phyloP scores from a whole-genome alignment of 2,797 vertebrate genomes.

The Chloroceryle amazona region DNA sequence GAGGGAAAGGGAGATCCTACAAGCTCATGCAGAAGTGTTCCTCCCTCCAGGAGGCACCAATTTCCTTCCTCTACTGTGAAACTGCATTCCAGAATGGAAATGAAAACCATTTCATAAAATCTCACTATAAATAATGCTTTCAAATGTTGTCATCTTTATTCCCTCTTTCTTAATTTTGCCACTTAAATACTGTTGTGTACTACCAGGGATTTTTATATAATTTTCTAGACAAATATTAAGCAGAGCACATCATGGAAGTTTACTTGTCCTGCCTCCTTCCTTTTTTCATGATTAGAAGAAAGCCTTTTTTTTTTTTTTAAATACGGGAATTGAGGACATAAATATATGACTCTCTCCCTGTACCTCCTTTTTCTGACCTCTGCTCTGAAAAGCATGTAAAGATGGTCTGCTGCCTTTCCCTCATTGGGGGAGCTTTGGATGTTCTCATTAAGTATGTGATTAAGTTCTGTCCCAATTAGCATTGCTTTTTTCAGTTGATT shows the following conservation, averaged over 20 bases:
- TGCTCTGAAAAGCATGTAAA: slow-evolving; percentile 11
- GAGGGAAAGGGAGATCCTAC: background rate
- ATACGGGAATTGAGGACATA: background rate
- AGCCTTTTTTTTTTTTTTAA: background rate
- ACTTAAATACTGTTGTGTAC: background rate
- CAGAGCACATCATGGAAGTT: background rate
- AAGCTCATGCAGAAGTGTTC: background rate
- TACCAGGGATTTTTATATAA: background rate
- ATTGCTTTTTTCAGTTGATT: background rate
- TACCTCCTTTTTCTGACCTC: background rate
- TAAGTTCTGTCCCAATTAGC: background rate
- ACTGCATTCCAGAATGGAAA: background rate
- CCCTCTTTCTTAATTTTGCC: background rate
- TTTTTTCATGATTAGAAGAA: slow-evolving; percentile 6
- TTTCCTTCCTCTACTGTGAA: background rate
- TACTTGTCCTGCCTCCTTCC: background rate
- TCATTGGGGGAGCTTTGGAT: background rate
- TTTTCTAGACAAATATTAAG: background rate
- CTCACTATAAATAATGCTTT: background rate
- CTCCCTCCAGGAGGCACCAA: background rate
- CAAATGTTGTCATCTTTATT: background rate
- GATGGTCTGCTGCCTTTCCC: background rate
- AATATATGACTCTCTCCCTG: background rate
- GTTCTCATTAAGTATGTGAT: background rate
- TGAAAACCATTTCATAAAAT: background rate